These are phyloP conservation scores for Tetrapedia diversipes DNA, from an alignment of 2,888 invertebrate species.

Conservation along the genomic window DNA sequence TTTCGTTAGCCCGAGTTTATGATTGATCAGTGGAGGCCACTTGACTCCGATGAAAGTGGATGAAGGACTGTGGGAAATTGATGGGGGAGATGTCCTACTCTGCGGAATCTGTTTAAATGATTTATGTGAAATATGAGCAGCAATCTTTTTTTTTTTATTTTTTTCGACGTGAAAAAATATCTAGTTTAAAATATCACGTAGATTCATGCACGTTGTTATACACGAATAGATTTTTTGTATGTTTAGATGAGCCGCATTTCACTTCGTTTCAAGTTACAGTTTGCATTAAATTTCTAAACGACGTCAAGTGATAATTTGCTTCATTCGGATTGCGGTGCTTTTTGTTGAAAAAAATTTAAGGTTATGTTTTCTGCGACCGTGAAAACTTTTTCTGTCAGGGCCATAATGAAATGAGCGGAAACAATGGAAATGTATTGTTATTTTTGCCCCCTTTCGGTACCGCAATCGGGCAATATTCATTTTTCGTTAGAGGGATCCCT, in stretches of 20 bases:
- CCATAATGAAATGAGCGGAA: neutral
- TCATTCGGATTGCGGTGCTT: no score
- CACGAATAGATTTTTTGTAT: no score
- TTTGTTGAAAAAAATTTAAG: no score
- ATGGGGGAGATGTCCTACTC: constrained; percentile 5
- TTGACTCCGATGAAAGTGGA: constrained; percentile 36
- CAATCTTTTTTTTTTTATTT: neutral
- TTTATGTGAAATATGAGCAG: neutral
- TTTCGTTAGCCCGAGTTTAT: constrained; percentile 32
- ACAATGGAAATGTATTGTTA: neutral
- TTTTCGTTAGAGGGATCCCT: neutral
- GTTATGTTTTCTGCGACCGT: no score
- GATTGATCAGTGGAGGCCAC: constrained; percentile 37
- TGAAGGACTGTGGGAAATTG: constrained; percentile 18
- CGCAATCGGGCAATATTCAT: neutral
- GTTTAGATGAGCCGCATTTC: no score
- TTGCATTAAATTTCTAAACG: no score
- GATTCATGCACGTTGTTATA: no score
- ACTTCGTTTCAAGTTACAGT: no score
- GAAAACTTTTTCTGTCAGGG: neutral
- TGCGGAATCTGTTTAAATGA: neutral
- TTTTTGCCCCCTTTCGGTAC: neutral
- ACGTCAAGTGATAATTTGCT: no score
- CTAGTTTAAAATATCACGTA: no score
- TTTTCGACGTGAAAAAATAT: no score